Percentiles rank a stretch among this genome's conserved stretches.
These are phyloP conservation scores for Cossypha niveicapilla DNA, from an alignment of 2,797 vertebrate genomes.

Conservation along the genomic window DNA sequence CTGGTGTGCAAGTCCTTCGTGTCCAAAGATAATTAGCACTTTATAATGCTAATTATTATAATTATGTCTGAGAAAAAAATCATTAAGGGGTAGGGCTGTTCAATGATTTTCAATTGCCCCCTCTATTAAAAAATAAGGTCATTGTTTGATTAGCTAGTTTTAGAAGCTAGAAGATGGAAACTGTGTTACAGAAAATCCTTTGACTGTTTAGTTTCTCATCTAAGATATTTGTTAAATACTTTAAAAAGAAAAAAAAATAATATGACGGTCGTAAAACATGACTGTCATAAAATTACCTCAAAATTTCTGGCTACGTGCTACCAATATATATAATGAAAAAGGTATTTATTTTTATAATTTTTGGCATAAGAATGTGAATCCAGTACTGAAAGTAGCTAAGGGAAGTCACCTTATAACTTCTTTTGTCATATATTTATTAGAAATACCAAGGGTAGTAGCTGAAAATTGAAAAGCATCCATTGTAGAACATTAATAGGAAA, in stretches of 20 bases:
- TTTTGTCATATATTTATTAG: background rate
- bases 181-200: constrained; percentile 55
- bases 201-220: constrained; percentile 49
- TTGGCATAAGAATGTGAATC: background rate
- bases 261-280: background rate
- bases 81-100: constrained; percentile 81
- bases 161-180: constrained; percentile 64
- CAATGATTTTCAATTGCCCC: constrained; percentile 82
- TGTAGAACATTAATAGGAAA: background rate
- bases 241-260: background rate
- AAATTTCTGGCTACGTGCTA: background rate
- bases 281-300: background rate
- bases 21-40: constrained; percentile 84
- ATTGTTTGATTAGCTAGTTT: constrained; percentile 77
- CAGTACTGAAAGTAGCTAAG: background rate
- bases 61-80: constrained; percentile 84
- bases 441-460: background rate
- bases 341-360: background rate
- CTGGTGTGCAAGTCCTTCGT: constrained; percentile 76
- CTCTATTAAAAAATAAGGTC: constrained; percentile 84
- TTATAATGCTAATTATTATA: constrained; percentile 85
- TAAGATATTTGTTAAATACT: background rate
- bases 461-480: background rate
- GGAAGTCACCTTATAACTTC: background rate
- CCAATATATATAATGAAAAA: background rate